These are phyloP conservation scores for Phenacoccus solenopsis DNA, from an alignment of 1,140 invertebrate species.

Conservation along the genomic window DNA sequence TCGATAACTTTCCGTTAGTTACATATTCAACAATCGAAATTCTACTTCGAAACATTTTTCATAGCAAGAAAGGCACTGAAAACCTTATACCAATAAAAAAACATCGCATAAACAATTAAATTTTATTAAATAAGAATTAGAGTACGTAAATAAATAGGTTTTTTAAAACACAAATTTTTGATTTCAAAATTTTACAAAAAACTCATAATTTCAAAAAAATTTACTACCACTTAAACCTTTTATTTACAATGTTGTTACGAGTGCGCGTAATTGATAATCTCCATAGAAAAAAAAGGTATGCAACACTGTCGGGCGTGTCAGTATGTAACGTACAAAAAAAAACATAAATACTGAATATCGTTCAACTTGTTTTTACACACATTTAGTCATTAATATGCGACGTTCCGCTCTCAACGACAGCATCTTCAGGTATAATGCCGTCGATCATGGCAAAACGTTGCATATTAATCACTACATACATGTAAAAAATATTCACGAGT, in stretches of 20 bases:
- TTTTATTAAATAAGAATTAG: not conserved
- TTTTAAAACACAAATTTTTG: slow-evolving; percentile 3
- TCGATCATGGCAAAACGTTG: no score
- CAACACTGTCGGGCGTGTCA: not conserved
- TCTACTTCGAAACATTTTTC: no score
- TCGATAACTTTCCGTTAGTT: no score
- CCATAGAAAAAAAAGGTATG: not conserved
- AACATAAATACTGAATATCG: not conserved
- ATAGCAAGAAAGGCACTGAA: no score
- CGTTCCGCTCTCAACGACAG: no score
- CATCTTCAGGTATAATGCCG: no score
- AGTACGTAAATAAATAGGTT: not conserved
- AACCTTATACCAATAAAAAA: not conserved
- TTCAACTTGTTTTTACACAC: not conserved
- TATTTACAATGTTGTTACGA: not conserved
- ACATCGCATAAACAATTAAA: not conserved
- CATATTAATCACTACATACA: no score
- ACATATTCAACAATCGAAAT: no score
- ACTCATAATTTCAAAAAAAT: not conserved
- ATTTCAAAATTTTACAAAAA: not conserved
- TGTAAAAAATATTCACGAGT: no score
- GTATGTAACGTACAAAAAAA: not conserved
- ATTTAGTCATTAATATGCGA: no score
- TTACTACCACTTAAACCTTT: not conserved
- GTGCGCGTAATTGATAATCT: not conserved